Evolutionary conservation across 2,797 vertebrate species (phyloP).

Genomic region (Hafferia zeledoni): DNA sequence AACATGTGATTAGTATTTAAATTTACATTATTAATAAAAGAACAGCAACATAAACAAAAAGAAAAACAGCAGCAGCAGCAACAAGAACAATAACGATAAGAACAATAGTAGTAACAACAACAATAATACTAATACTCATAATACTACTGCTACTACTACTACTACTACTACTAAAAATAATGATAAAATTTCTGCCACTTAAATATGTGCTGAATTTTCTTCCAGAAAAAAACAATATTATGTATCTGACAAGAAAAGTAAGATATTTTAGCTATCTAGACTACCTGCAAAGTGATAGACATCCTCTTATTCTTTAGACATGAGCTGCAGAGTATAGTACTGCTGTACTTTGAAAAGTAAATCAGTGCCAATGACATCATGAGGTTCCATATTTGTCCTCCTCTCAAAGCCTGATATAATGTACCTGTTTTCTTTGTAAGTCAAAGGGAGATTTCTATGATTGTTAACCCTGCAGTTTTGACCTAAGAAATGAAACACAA

Average conservation of each 20-base stretch:
- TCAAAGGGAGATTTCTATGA: not conserved
- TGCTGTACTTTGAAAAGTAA: not conserved
- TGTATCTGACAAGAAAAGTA: not conserved
- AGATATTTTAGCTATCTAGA: not conserved
- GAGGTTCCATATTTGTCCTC: not conserved
- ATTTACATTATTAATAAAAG: no score
- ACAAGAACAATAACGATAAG: not conserved
- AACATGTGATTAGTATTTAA: not conserved
- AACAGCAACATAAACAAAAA: no score
- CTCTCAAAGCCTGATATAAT: not conserved
- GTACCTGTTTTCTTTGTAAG: not conserved
- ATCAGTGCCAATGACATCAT: not conserved
- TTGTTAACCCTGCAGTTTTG: not conserved
- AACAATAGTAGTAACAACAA: not conserved
- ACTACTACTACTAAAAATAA: not conserved
- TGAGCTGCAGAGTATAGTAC: not conserved
- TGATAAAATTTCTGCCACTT: not conserved
- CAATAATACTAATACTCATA: not conserved
- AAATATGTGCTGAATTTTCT: not conserved
- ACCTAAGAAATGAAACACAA: not conserved
- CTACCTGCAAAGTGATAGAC: not conserved
- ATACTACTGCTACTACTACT: not conserved
- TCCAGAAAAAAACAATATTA: not conserved
- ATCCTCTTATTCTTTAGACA: not conserved
- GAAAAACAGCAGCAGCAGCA: not conserved